These are phyloP conservation scores for Acanthosepion lycidas DNA, from an alignment of 2,888 invertebrate species.

Conservation along the genomic window DNA sequence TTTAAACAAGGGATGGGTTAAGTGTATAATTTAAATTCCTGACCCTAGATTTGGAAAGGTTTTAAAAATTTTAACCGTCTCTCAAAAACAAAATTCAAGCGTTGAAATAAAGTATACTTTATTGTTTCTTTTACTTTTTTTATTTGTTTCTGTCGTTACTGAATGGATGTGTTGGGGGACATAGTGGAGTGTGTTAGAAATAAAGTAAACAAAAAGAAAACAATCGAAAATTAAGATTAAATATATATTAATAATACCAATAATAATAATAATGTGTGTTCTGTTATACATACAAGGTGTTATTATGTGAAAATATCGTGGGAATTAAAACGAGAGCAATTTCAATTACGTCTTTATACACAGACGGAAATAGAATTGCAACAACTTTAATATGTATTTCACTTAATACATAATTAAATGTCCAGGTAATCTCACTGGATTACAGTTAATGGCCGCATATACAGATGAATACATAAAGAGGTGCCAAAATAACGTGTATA, in stretches of 20 bases:
- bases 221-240: not conserved
- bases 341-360: not conserved
- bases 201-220: not conserved
- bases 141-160: not conserved
- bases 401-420: too few species aligned
- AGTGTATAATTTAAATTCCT: not conserved
- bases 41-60: not conserved
- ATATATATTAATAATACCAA: not conserved
- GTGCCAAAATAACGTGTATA: too few species aligned
- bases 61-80: not conserved
- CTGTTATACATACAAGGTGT: not conserved
- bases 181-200: not conserved
- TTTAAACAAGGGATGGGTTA: not conserved
- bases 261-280: not conserved
- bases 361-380: too few species aligned
- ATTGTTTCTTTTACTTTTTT: not conserved
- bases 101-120: not conserved
- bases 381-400: too few species aligned
- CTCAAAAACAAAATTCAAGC: not conserved
- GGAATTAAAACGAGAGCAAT: not conserved
- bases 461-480: too few species aligned
- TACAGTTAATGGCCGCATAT: too few species aligned
- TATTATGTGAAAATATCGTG: not conserved
- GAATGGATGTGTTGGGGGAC: not conserved
- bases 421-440: too few species aligned